Evolutionary conservation across 2,797 vertebrate genomes (phyloP).

Genomic region (Hippocampus kuda): DNA sequence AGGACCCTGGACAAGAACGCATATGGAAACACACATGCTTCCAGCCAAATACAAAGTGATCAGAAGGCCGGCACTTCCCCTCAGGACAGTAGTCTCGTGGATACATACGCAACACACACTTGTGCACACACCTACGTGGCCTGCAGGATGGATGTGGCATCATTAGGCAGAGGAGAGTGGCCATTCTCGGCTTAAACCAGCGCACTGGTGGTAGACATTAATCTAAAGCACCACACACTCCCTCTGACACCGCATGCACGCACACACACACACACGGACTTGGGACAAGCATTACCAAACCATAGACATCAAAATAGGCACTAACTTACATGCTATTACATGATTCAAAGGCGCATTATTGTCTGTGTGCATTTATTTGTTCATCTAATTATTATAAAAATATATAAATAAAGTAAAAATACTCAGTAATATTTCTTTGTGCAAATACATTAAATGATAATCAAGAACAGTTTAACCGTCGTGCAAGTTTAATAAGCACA

Average conservation of each 20-base stretch:
- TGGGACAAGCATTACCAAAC: background rate
- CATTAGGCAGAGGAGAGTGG: conserved; percentile 79
- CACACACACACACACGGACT: conserved; percentile 18
- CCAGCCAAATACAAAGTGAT: conserved; percentile 86
- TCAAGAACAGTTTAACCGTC: too few species aligned
- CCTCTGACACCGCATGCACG: conserved; percentile 37
- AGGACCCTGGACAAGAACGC: conserved; percentile 58
- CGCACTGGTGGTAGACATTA: conserved; percentile 80
- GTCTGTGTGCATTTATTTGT: background rate
- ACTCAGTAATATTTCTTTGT: background rate
- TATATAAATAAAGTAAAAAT: background rate
- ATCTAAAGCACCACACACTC: conserved; percentile 66
- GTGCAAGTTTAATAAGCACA: too few species aligned
- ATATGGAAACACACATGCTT: conserved; percentile 58
- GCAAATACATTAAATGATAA: background rate
- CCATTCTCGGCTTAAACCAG: conserved; percentile 82
- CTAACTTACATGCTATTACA: conserved; percentile 1
- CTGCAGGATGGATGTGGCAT: conserved; percentile 91
- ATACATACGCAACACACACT: conserved; percentile 33
- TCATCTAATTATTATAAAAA: background rate
- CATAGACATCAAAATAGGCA: conserved; percentile 33
- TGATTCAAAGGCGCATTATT: background rate
- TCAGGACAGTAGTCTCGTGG: conserved; percentile 64
- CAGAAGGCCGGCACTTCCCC: conserved; percentile 64
- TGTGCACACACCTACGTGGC: conserved; percentile 10